phyloP scores from a whole-genome alignment of 2,113 vertebrate genomes.

The Cisticola juncidis region DNA sequence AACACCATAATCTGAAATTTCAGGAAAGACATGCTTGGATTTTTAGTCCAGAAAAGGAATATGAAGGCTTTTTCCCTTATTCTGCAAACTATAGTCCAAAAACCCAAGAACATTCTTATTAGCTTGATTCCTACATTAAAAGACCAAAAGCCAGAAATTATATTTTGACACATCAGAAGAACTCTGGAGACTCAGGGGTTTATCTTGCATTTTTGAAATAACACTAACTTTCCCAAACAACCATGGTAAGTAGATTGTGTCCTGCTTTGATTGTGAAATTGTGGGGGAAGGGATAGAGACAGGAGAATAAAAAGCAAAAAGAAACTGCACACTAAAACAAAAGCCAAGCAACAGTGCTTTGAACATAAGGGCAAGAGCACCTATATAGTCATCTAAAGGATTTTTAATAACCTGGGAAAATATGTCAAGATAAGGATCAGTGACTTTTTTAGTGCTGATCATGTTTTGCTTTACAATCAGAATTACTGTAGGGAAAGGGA shows the following conservation, averaged over 20 bases:
- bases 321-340: rapidly evolving
- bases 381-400: neutral
- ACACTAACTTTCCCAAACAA: neutral
- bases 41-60: neutral
- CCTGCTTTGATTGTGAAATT: neutral
- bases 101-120: neutral
- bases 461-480: neutral
- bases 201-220: neutral
- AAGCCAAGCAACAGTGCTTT: neutral
- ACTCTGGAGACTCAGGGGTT: neutral
- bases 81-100: neutral
- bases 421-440: neutral
- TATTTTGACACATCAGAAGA: neutral
- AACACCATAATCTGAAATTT: neutral
- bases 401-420: neutral
- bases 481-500: neutral
- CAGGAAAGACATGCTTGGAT: neutral
- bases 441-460: neutral
- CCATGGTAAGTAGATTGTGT: neutral
- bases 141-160: neutral
- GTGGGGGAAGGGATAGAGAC: rapidly evolving
- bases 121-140: neutral
- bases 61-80: neutral
- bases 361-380: neutral
- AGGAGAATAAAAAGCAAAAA: rapidly evolving